A percentile compares a stretch with the other conserved stretches of the same genome.
phyloP scores from a whole-genome alignment of 2,888 invertebrate species.

The Athalia circularis region DNA sequence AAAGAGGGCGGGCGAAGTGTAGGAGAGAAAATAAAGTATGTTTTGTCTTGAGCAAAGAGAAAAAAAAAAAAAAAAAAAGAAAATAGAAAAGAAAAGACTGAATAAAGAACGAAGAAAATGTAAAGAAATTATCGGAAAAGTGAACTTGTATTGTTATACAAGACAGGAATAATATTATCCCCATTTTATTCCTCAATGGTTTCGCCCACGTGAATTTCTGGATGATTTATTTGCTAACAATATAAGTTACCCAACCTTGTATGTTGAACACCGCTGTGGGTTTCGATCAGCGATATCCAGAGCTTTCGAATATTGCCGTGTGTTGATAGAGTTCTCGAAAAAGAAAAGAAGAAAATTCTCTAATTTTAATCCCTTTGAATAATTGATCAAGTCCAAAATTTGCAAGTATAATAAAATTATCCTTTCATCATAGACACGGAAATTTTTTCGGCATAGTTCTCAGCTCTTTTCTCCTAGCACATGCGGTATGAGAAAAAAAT shows the following conservation, averaged over 20 bases:
- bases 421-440: no score
- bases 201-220: constrained; percentile 1
- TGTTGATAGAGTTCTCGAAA: neutral
- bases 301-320: no score
- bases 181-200: constrained; percentile 22
- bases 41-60: neutral
- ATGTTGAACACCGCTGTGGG: no score
- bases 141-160: constrained; percentile 42
- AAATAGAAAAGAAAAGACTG: neutral
- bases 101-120: neutral
- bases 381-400: no score
- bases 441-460: neutral
- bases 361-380: neutral
- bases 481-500: neutral
- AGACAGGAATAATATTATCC: constrained; percentile 25
- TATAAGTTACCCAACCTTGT: neutral
- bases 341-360: neutral
- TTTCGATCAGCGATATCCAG: no score
- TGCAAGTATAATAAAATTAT: no score
- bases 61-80: neutral
- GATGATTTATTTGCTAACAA: constrained; percentile 28
- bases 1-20: neutral
- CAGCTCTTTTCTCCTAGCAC: neutral
- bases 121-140: neutral
- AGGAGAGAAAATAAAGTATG: constrained; percentile 26